Percentiles rank a stretch among this genome's conserved stretches.
These are phyloP conservation scores for Caenorhabditis japonica DNA, from an alignment of 2,888 invertebrate species.

Conservation along the genomic window DNA sequence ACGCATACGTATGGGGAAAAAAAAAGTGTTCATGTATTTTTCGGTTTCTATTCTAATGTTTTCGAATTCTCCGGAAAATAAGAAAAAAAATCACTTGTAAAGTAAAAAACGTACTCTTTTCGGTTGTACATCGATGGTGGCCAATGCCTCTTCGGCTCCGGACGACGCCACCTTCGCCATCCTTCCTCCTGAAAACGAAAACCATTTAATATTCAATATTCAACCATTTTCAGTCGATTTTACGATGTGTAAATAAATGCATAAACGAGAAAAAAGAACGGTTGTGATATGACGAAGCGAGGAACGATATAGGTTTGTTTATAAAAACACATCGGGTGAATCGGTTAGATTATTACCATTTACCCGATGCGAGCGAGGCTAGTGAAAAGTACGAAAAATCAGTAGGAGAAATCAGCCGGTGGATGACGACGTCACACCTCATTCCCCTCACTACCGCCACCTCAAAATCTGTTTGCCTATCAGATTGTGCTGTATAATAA, in stretches of 20 bases:
- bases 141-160: conserved; percentile 50
- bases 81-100: no score
- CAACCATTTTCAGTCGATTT: neutral
- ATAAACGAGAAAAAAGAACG: conserved; percentile 2
- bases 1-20: no score
- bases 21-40: no score
- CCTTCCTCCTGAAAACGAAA: conserved; percentile 5
- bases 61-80: no score
- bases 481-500: conserved; percentile 48
- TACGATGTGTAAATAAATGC: neutral
- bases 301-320: conserved; percentile 1
- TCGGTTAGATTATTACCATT: conserved; percentile 2
- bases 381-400: conserved; percentile 25
- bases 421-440: conserved; percentile 44
- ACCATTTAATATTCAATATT: neutral
- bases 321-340: conserved; percentile 16
- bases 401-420: conserved; percentile 16
- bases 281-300: neutral
- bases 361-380: neutral
- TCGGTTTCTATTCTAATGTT: no score
- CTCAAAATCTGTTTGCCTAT: conserved; percentile 36
- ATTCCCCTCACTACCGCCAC: conserved; percentile 17
- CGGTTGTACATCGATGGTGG: conserved; percentile 26
- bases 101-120: conserved; percentile 9
- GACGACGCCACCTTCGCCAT: conserved; percentile 54